phyloP scores from a whole-genome alignment of 2,888 invertebrate species.

The Stictocephala bisonia region DNA sequence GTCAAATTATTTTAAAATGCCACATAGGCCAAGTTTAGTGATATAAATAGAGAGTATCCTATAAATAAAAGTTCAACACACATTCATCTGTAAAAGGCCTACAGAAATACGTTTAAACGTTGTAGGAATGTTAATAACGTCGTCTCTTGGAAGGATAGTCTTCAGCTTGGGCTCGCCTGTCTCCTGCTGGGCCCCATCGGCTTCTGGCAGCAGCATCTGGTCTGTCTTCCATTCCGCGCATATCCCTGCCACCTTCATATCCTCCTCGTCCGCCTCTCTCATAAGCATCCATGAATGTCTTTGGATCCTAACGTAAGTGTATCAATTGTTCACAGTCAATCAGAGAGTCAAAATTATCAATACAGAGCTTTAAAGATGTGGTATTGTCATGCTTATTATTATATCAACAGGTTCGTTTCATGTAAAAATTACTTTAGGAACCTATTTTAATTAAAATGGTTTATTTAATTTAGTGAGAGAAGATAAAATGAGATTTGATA shows the following conservation, averaged over 20 bases:
- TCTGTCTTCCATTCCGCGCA: slow-evolving; percentile 46
- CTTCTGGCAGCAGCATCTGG: slow-evolving; percentile 46
- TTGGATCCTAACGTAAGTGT: slow-evolving; percentile 64
- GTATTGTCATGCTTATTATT: too few species aligned
- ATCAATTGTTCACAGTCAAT: slow-evolving; percentile 38
- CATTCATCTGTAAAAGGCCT: neutral
- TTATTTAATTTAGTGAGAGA: too few species aligned
- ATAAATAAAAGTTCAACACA: too few species aligned
- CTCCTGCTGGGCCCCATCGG: slow-evolving; percentile 57
- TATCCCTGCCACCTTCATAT: slow-evolving; percentile 58
- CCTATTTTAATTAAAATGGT: too few species aligned
- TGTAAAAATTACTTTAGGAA: too few species aligned
- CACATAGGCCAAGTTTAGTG: too few species aligned
- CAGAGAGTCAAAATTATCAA: slow-evolving; percentile 15
- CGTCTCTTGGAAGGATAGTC: slow-evolving; percentile 76
- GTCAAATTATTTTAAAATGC: too few species aligned
- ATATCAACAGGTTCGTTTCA: too few species aligned
- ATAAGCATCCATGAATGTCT: slow-evolving; percentile 66
- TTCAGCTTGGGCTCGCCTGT: slow-evolving; percentile 63
- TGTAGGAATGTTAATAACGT: slow-evolving; percentile 68
- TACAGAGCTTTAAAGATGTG: neutral
- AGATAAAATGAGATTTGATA: too few species aligned
- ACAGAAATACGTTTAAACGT: neutral
- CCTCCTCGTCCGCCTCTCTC: slow-evolving; percentile 61
- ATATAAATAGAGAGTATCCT: too few species aligned